Base-by-base conservation (phyloP, 2,113 vertebrate species). In the Corydoras sp. region DNA sequence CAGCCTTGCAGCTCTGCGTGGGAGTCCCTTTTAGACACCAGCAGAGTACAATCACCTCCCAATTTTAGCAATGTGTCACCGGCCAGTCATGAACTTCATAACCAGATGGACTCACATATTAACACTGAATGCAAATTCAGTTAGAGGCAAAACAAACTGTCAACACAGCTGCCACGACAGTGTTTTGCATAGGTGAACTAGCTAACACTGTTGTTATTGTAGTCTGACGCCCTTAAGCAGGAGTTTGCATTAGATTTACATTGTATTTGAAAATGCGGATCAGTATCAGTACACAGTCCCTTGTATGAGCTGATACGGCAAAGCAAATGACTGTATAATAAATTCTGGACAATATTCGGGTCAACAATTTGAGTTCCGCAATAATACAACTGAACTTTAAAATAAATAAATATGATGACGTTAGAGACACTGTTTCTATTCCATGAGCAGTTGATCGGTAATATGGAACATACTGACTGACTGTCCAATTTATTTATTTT, bases 171-270 rank as follows among this genome's bases (percentile, higher is more conserved):
- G 48, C 18, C 31, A 8, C 49, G 65, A 62, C 65, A 63, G 64
- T 15, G n/a, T 11, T 77, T 80, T 77, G 75, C 79, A 77, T 75
- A 72, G 51, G 58, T 43, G 30, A 50, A 60, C 14, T 58, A 58
- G 51, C 58, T 48, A 55, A 49, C 62, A 13, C 61, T 65, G 69
- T 9, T 76, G 64, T 72, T 68, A 56, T 75, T 72, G 18, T 18
- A 69, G n/a, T 54, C 49, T 6, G 62, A 43, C 14, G 3, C 63
- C 58, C 35, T 71, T 55, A 61, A 69, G 53, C 35, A 35, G 8
- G 3, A 58, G 31, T 77, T 77, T 76, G 65, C 51, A 12, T 71
- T 29, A 1, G 10, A 70, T 72, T 72, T 73, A 49, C 69, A 70
- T 71, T 11, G 11, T 13, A 32, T 18, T 61, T 15, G 14, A 14